Evolutionary conservation across 2,113 vertebrate genomes (phyloP).

Genomic region (Bubalus kerabau): DNA sequence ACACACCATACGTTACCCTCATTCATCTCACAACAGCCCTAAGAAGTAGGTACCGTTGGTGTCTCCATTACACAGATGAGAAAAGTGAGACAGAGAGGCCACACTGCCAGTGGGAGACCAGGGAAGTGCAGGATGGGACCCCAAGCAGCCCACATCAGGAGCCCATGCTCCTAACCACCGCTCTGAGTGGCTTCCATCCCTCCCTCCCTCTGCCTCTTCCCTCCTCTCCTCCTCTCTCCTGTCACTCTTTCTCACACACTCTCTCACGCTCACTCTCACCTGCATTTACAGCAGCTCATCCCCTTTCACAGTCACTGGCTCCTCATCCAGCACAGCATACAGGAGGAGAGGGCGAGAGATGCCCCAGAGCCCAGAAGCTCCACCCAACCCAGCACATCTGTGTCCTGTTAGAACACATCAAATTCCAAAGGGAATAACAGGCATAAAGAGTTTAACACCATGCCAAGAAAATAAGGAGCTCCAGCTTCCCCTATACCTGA

Average conservation of each 20-base stretch:
- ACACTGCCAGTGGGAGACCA: neutral
- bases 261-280: neutral
- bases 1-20: neutral
- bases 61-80: neutral
- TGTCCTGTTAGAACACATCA: neutral
- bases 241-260: neutral
- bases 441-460: neutral
- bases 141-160: neutral
- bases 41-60: neutral
- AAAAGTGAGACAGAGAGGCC: neutral
- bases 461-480: neutral
- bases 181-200: neutral
- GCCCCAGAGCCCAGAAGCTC: neutral
- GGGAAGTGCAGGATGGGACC: too few relatives aligned
- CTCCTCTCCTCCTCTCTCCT: neutral
- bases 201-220: neutral
- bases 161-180: rapidly evolving
- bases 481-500: neutral
- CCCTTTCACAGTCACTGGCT: neutral
- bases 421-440: neutral
- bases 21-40: neutral
- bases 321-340: neutral
- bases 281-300: neutral
- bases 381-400: neutral
- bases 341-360: neutral